Evolutionary conservation across 2,113 vertebrate genomes (phyloP), one percentile per base, ranked within the genome.

Genomic region (Leptodactylus fuscus): DNA sequence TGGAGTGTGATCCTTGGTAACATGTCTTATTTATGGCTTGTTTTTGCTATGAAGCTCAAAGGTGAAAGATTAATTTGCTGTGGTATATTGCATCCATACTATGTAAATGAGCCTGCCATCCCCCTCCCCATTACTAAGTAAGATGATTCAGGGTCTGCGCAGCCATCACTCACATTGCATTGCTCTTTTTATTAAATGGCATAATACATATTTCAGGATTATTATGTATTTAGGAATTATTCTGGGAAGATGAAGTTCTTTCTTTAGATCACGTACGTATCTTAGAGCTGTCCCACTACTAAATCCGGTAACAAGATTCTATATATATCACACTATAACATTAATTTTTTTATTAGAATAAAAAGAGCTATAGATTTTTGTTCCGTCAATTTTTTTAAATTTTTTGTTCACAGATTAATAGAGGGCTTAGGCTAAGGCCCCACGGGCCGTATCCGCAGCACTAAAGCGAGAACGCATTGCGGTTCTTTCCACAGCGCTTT

Each of bases 31-130:
- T 82, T 71, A 82, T 82, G 81, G 22, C 49, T 82, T 82, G 81
- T 82, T 82, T 82, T 82, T 34, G 38, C 81, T 36, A 15, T 16
- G 51, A 55, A 58, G 76, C 76, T 60, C 49, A 79, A 69, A 82
- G 81, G 81, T 70, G 81, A 82, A 82, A 67, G 81, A 82, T 82
- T 82, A 70, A 82, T 82, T 70, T 71, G 44, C 81, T 70, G 81
- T 82, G 46, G 46, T 70, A 24, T 82, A 82, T 71, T 70, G 81
- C 16, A 71, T 82, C 65, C 81, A 12, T 2, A n/a, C 29, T 70
- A 69, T 71, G 58, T 22, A 69, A 82, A 82, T 69, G 46, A 71
- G 32, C n/a, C 85, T 84, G 51, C 1, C 70, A 46, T 11, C 85
- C 88, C n/a, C 84, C 48, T 69, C 75, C 10, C 38, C 71, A n/a